These are phyloP conservation scores for Ostrea denselamellosa DNA, from an alignment of 1,140 invertebrate species.

Conservation along the genomic window DNA sequence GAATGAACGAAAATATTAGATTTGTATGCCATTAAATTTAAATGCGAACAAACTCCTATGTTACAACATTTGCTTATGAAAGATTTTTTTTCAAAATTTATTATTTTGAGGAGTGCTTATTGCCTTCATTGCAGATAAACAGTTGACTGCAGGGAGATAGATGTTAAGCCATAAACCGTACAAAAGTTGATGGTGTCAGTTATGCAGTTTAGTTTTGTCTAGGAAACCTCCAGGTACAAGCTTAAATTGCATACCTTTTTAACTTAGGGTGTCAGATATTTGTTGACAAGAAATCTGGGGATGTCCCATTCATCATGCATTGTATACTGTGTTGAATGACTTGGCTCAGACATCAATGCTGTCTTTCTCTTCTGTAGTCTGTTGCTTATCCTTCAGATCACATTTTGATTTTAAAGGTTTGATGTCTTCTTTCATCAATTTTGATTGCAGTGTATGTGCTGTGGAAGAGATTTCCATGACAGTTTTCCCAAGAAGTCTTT, in stretches of 20 bases:
- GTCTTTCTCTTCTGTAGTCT: conserved; percentile 7
- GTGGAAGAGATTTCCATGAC: neutral
- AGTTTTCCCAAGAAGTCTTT: neutral
- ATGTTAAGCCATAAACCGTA: neutral
- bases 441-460: neutral
- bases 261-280: neutral
- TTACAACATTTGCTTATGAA: too few species aligned
- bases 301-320: conserved; percentile 4
- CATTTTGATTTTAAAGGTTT: conserved; percentile 11
- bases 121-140: too few species aligned
- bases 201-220: neutral
- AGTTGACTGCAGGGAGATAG: neutral
- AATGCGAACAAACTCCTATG: too few species aligned
- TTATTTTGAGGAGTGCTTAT: too few species aligned
- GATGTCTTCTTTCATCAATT: neutral
- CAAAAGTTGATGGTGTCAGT: neutral
- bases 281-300: neutral
- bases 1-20: too few species aligned
- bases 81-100: too few species aligned
- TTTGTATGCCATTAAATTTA: too few species aligned
- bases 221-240: neutral
- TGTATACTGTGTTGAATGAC: neutral
- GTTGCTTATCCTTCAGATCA: neutral
- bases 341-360: neutral
- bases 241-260: neutral